Base-by-base conservation (phyloP, 2,888 invertebrate genomes). In the Patella pellucida region DNA sequence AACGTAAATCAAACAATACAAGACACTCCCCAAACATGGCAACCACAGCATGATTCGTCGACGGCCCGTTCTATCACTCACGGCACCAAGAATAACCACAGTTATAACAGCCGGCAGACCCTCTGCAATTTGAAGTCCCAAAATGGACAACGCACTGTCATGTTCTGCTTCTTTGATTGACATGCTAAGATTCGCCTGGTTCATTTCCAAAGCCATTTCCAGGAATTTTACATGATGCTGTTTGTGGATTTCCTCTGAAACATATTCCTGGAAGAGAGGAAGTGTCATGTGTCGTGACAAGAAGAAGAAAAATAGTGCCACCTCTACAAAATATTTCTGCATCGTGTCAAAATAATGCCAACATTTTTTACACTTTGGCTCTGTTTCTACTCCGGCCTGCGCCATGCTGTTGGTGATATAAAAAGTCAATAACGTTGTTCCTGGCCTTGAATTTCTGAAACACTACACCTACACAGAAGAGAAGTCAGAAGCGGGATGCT, bases 1-100 rank as follows among this genome's bases (percentile, higher is more conserved):
- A 16, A 87, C 85, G 77, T 87, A 88, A 41, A 88, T 86, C 19
- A 90, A 78, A 7, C 85, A 86, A 78, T 89, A 89, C 14, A 88
- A 31, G 11, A 86, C 82, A 72, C 86, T 87, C 50, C 90, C 90
- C 1, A 89, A 77, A 9, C 88, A 84, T 9, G 90, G 90, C 69
- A 90, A 75, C 89, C 89, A 89, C 74, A 90, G 81, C 72, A 90
- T 82, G 69, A 90, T 89, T 74, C 85, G 88, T 51, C 89, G 81
- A 51, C 86, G 79, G 1, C 89, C 89, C 15, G 87, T 89, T 68
- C 87, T 79, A 73, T 90, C 90, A 83, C 90, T 89, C 69, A 88
- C 83, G 56, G 87, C 88, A n/a, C 90, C 90, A 4, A 89, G 82
- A 67, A 90, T 85, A 19, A 90, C 84, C 1, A 90, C 89, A 19